A percentile compares a stretch with the other conserved stretches of the same genome.
These are phyloP conservation scores for Sebastes paucispinis DNA, from an alignment of 2,797 vertebrate genomes.

Conservation along the genomic window DNA sequence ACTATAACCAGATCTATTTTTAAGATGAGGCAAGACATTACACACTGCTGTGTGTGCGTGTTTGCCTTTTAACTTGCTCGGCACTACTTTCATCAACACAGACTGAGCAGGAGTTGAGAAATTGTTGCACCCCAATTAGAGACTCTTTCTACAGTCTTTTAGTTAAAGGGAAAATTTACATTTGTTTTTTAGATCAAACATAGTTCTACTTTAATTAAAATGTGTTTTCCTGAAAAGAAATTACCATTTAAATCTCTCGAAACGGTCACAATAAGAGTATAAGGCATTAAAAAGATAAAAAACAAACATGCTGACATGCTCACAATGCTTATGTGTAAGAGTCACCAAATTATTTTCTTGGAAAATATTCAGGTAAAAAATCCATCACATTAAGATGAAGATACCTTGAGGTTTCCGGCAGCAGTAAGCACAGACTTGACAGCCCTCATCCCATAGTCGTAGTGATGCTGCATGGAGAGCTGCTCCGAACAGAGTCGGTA, in stretches of 20 bases:
- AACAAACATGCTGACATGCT: neutral
- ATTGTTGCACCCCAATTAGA: neutral
- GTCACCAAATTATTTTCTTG: neutral
- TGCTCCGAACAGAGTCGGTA: conserved; percentile 92
- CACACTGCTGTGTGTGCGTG: neutral
- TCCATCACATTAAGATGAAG: neutral
- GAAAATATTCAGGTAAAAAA: neutral
- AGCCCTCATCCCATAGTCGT: conserved; percentile 94
- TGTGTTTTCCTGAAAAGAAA: neutral
- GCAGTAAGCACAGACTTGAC: conserved; percentile 93
- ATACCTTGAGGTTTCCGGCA: conserved; percentile 92
- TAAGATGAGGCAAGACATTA: neutral
- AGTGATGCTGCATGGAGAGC: conserved; percentile 91
- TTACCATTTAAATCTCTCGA: neutral
- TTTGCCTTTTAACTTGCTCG: conserved; percentile 9
- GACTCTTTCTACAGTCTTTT: neutral
- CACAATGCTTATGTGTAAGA: neutral
- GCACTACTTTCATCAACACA: neutral
- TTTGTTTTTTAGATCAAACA: conserved; percentile 2
- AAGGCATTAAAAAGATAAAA: neutral
- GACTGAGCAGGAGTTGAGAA: conserved; percentile 1
- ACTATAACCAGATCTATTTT: neutral
- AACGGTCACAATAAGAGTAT: neutral
- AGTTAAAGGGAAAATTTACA: neutral
- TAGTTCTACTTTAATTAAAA: neutral